A percentile compares a stretch with the other conserved stretches of the same genome.
Conservation (phyloP, 1,140 invertebrate species). For the Aphis gossypii region DNA sequence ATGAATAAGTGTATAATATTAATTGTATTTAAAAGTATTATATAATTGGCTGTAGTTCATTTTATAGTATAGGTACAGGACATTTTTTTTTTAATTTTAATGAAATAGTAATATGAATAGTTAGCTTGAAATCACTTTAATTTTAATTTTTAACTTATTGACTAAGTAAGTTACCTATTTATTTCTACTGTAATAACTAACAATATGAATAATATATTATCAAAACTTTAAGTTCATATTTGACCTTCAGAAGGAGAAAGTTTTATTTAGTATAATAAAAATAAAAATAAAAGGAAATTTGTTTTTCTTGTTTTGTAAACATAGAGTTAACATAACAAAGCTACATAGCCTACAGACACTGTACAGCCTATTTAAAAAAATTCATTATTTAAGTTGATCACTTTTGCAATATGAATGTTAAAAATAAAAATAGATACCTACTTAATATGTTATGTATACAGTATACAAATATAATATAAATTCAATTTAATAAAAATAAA, state of each 20-base stretch:
- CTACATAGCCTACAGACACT: background rate
- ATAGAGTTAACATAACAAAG: background rate
- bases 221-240: background rate
- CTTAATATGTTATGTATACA: background rate
- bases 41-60: background rate
- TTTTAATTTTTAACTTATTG: background rate
- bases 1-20: background rate
- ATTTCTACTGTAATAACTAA: background rate
- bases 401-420: background rate
- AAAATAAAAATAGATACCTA: constrained; percentile 9
- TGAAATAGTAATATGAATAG: background rate
- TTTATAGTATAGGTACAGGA: no score
- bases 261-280: background rate
- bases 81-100: background rate
- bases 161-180: background rate
- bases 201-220: background rate
- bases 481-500: background rate
- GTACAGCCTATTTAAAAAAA: constrained; percentile 2
- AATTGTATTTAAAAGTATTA: background rate
- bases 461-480: background rate
- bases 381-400: background rate
- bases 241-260: background rate
- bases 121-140: background rate
- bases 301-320: constrained; percentile 6
- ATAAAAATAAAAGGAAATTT: constrained; percentile 28